phyloP scores from a whole-genome alignment of 2,888 invertebrate genomes.

The Brachyptera putata region DNA sequence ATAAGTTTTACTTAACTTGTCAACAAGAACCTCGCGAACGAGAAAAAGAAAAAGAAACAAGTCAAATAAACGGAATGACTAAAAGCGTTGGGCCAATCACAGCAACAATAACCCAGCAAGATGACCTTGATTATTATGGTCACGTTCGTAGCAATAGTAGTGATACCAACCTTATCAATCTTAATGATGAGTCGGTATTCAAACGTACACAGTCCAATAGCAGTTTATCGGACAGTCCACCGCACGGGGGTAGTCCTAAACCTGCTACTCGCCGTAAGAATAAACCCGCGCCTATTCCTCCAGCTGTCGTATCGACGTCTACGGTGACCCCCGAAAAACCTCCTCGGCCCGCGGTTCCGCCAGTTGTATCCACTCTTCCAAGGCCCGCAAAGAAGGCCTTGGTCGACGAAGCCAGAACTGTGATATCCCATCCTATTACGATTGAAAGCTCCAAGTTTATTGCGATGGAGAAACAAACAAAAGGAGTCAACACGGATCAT shows the following conservation, averaged over 20 bases:
- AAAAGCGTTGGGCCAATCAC: constrained; percentile 22
- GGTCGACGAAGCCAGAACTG: constrained; percentile 46
- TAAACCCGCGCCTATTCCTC: constrained; percentile 53
- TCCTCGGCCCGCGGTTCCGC: constrained; percentile 55
- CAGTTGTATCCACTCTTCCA: constrained; percentile 55
- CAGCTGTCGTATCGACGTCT: no score
- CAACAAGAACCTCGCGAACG: no score
- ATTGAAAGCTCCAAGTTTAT: no score
- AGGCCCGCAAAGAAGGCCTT: constrained; percentile 54
- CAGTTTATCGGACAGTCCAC: constrained; percentile 59
- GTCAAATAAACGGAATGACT: constrained; percentile 30
- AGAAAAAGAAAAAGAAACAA: constrained; percentile 39
- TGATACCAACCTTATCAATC: constrained; percentile 53
- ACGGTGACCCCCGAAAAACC: constrained; percentile 62
- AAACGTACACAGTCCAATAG: constrained; percentile 64
- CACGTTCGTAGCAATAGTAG: constrained; percentile 58
- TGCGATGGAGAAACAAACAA: constrained; percentile 24
- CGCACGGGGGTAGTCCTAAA: constrained; percentile 70
- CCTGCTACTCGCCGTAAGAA: constrained; percentile 67
- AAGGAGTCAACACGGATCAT: constrained; percentile 1
- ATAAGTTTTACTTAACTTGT: constrained; percentile 65
- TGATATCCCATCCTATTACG: neutral
- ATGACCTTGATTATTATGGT: constrained; percentile 29
- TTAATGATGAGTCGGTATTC: constrained; percentile 45
- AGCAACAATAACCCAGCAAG: constrained; percentile 13